These are phyloP conservation scores for Eilema griseolum DNA, from an alignment of 2,888 invertebrate species.

Conservation along the genomic window DNA sequence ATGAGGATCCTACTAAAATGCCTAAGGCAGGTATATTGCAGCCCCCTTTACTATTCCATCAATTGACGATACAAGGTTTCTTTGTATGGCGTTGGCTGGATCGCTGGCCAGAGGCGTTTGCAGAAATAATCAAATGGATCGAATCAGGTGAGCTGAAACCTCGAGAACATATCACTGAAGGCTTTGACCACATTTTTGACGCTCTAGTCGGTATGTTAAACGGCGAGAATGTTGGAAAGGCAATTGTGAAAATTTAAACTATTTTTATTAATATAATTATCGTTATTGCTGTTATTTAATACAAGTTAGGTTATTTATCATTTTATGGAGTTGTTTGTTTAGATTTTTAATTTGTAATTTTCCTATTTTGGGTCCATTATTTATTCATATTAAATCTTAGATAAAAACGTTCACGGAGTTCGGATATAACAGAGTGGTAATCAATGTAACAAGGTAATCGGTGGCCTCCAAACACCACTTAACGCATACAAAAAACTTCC, in stretches of 20 bases:
- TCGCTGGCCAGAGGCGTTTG: constrained; percentile 86
- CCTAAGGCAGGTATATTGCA: constrained; percentile 82
- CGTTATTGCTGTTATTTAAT: not conserved
- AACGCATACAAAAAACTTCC: not conserved
- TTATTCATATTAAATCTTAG: not conserved
- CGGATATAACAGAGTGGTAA: not conserved
- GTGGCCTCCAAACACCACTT: constrained; percentile 1
- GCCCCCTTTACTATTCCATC: constrained; percentile 83
- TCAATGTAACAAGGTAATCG: constrained; percentile 2
- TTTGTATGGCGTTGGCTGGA: constrained; percentile 78
- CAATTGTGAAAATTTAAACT: constrained; percentile 45
- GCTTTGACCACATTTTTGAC: constrained; percentile 89
- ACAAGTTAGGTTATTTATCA: not conserved
- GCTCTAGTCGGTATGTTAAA: constrained; percentile 87
- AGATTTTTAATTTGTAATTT: not conserved
- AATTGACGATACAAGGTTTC: constrained; percentile 89
- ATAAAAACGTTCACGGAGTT: not conserved
- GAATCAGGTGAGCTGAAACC: constrained; percentile 88
- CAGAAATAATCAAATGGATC: constrained; percentile 87
- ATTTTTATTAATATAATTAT: not conserved
- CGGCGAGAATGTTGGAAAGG: constrained; percentile 81
- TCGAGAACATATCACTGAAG: constrained; percentile 88
- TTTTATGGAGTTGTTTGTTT: not conserved
- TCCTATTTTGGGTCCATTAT: not conserved
- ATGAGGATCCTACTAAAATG: constrained; percentile 57